Conservation (phyloP, 2,113 vertebrate genomes). For the Dendrocopos noguchii region DNA sequence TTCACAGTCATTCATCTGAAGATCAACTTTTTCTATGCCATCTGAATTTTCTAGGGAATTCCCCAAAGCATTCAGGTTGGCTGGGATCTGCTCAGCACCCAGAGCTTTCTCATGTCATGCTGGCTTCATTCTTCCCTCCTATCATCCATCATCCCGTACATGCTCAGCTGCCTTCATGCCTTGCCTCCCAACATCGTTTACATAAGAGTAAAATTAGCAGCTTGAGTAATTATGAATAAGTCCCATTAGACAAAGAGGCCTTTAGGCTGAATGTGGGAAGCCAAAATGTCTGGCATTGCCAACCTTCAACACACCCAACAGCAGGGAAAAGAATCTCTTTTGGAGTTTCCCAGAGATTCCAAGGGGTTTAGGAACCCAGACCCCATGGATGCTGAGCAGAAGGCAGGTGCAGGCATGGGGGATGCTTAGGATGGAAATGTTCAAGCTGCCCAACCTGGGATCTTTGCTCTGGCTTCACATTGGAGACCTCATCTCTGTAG, state of each 20-base stretch:
- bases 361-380: not conserved
- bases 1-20: rapidly evolving
- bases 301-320: rapidly evolving
- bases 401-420: rapidly evolving
- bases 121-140: constrained; percentile 7
- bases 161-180: constrained; percentile 32
- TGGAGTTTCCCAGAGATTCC: not conserved
- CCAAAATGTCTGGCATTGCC: not conserved
- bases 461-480: not conserved
- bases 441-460: not conserved
- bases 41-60: not conserved
- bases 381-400: rapidly evolving
- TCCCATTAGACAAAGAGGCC: constrained; percentile 66
- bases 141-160: not conserved
- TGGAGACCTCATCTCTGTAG: not conserved
- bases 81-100: not conserved
- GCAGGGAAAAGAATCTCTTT: not conserved
- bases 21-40: not conserved
- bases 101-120: not conserved
- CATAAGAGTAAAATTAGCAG: constrained; percentile 70
- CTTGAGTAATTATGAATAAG: constrained; percentile 70
- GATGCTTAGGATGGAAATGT: rapidly evolving
- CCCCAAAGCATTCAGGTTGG: not conserved
- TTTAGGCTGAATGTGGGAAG: constrained; percentile 46
- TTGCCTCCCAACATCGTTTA: constrained; percentile 55